Conservation (phyloP, 2,888 invertebrate species). For the Xiphydria camelus region DNA sequence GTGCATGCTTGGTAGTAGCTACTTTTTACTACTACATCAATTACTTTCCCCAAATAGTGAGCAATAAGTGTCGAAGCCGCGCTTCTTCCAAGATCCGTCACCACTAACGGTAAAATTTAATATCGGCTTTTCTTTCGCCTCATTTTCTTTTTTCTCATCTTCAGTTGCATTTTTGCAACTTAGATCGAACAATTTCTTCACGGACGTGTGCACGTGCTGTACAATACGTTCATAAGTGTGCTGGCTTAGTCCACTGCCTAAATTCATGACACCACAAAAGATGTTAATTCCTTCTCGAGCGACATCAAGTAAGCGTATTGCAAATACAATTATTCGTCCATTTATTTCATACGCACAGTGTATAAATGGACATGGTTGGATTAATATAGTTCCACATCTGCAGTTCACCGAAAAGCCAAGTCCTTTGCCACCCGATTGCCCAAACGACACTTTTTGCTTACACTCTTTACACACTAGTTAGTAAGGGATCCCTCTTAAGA, state of each 20-base stretch:
- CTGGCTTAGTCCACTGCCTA: not conserved
- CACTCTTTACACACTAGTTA: not conserved
- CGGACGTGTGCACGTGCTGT: not conserved
- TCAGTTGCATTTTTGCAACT: conserved; percentile 3
- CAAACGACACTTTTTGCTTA: conserved; percentile 9
- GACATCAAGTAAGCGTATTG: conserved; percentile 5
- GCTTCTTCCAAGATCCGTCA: too few relatives aligned
- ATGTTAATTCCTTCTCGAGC: conserved; percentile 6
- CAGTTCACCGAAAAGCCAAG: not conserved
- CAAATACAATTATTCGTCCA: conserved; percentile 3
- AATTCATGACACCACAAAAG: conserved; percentile 6
- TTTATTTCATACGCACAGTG: conserved; percentile 4
- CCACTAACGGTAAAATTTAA: too few relatives aligned
- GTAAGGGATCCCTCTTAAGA: too few relatives aligned
- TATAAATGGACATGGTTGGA: conserved; percentile 2
- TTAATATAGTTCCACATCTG: conserved; percentile 1
- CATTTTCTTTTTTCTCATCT: too few relatives aligned
- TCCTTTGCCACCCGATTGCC: conserved; percentile 1
- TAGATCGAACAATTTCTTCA: conserved; percentile 2
- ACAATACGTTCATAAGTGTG: conserved; percentile 1
- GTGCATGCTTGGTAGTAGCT: too few relatives aligned
- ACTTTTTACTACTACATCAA: too few relatives aligned
- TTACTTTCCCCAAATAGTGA: too few relatives aligned
- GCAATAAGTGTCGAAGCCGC: too few relatives aligned
- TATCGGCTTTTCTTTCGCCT: too few relatives aligned